Evolutionary conservation across 2,113 vertebrate genomes (phyloP).

Genomic region (Stegastes partitus): DNA sequence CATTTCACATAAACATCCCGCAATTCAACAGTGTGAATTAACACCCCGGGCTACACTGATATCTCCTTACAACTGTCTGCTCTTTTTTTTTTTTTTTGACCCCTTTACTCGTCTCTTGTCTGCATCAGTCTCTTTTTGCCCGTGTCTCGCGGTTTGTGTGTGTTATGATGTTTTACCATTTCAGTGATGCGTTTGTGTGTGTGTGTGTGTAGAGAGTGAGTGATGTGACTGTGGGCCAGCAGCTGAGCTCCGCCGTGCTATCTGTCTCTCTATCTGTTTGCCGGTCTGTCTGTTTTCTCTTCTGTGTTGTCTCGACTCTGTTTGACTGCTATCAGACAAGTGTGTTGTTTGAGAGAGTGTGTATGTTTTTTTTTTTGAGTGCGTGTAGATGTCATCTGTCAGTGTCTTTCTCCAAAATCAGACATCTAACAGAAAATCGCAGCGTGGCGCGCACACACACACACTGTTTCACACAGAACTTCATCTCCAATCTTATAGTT

Average conservation of each 20-base stretch:
- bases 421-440: slow-evolving; percentile 70
- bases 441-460: slow-evolving; percentile 24
- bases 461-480: slow-evolving; percentile 53
- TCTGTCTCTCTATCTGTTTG: slow-evolving; percentile 71
- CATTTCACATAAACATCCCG: slow-evolving; percentile 61
- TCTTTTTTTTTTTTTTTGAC: slow-evolving; percentile 71
- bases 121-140: slow-evolving; percentile 39
- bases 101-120: slow-evolving; percentile 40
- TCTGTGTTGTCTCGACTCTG: slow-evolving; percentile 66
- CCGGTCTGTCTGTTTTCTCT: slow-evolving; percentile 66
- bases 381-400: slow-evolving; percentile 69
- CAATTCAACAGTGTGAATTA: slow-evolving; percentile 58
- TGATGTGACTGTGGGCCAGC: slow-evolving; percentile 70
- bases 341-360: slow-evolving; percentile 60
- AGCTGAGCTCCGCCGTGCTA: slow-evolving; percentile 62
- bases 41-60: slow-evolving; percentile 48
- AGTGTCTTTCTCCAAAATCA: slow-evolving; percentile 70
- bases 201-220: slow-evolving; percentile 55
- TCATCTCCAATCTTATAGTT: slow-evolving; percentile 65
- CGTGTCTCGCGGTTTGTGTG: slow-evolving; percentile 45
- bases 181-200: slow-evolving; percentile 8
- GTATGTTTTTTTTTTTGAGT: slow-evolving; percentile 8
- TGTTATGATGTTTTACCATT: slow-evolving; percentile 40
- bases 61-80: slow-evolving; percentile 57
- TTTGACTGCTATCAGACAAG: slow-evolving; percentile 79